Conservation (phyloP, 2,888 invertebrate species). For the Odontothrips loti region DNA sequence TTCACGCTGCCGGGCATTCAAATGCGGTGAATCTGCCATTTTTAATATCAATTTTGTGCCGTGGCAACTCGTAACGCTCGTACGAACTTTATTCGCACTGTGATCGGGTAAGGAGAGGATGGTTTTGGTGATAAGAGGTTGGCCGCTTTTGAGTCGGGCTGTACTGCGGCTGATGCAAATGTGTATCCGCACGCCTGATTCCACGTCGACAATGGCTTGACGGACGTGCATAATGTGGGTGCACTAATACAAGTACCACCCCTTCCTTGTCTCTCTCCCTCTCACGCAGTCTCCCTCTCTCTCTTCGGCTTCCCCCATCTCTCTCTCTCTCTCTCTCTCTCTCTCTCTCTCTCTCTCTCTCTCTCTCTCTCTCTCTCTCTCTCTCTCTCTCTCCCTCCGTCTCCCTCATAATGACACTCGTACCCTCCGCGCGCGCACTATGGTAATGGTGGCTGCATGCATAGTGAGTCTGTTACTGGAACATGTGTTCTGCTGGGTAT, state of each 20-base stretch:
- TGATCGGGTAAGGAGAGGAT: no score
- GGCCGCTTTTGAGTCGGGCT: neutral
- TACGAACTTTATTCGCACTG: no score
- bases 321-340: no score
- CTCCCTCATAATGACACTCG: neutral
- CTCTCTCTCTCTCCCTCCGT: neutral
- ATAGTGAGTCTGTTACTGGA: neutral
- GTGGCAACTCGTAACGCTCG: no score
- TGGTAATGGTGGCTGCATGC: neutral
- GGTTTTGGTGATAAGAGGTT: no score
- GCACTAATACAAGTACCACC: slow-evolving; percentile 16
- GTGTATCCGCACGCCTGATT: slow-evolving; percentile 16
- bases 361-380: neutral
- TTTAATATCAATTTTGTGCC: no score
- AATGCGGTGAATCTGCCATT: no score
- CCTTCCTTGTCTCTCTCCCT: slow-evolving; percentile 2
- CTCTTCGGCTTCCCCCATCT: no score
- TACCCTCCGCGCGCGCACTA: neutral
- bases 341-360: neutral
- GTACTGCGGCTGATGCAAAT: slow-evolving; percentile 10
- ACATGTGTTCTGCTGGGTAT: neutral
- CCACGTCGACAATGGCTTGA: slow-evolving; percentile 17
- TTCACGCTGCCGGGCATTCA: no score
- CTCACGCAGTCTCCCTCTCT: neutral
- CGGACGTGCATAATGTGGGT: slow-evolving; percentile 19